Conservation (phyloP, 2,113 vertebrate species). For the Stercorarius parasiticus region DNA sequence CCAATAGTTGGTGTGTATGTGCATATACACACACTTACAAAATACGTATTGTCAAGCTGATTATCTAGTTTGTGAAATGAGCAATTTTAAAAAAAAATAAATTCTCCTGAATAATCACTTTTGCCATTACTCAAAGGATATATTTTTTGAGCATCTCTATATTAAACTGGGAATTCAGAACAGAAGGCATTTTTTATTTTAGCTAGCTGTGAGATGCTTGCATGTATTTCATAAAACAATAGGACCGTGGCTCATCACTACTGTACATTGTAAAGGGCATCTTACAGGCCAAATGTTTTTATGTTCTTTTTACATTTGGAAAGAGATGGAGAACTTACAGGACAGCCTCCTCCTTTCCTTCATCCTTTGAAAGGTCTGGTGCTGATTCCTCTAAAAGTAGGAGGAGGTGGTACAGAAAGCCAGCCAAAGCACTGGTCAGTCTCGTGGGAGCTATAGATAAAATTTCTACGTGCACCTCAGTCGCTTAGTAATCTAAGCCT, state of each 20-base stretch:
- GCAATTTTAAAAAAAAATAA: not conserved
- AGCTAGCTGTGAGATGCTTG: not conserved
- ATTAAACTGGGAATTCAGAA: constrained; percentile 20
- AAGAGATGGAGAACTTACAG: not conserved
- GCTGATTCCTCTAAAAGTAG: not conserved
- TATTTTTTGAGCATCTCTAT: not conserved
- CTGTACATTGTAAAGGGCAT: not conserved
- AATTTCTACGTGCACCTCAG: not conserved
- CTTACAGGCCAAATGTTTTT: not conserved
- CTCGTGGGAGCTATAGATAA: not conserved
- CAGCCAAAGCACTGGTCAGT: not conserved
- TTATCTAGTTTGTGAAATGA: not conserved
- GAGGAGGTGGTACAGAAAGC: not conserved
- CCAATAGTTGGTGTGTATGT: not conserved
- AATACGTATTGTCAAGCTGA: not conserved
- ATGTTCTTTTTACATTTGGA: not conserved
- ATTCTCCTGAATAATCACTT: not conserved
- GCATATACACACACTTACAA: not conserved
- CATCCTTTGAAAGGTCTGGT: not conserved
- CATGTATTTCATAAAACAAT: not conserved
- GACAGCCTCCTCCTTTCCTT: not conserved
- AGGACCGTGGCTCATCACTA: not conserved
- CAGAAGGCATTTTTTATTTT: not conserved
- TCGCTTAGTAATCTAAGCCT: constrained; percentile 29
- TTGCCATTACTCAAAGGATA: not conserved